Conservation (phyloP, 1,140 invertebrate species). For the Bemisia tabaci region DNA sequence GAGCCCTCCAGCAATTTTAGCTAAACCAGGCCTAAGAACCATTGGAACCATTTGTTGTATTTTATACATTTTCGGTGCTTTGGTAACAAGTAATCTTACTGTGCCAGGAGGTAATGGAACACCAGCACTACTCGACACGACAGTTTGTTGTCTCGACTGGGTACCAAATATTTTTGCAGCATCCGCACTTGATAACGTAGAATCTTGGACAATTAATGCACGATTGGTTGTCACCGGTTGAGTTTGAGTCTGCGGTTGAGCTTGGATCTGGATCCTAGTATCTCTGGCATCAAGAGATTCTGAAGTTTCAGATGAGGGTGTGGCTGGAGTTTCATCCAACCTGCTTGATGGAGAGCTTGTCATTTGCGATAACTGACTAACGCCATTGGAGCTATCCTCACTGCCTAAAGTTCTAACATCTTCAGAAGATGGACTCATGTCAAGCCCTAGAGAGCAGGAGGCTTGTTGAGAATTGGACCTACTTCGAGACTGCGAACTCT, state of each 20-base stretch:
- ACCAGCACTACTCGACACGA: slow-evolving; percentile 20
- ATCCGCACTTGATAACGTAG: slow-evolving; percentile 21
- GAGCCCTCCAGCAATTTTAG: slow-evolving; percentile 20
- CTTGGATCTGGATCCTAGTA: neutral
- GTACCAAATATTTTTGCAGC: slow-evolving; percentile 17
- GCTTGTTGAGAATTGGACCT: slow-evolving; percentile 37
- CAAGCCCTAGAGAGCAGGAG: slow-evolving; percentile 25
- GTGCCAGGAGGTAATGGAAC: slow-evolving; percentile 22
- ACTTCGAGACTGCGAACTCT: slow-evolving; percentile 43
- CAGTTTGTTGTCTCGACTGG: slow-evolving; percentile 19
- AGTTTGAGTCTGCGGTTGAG: neutral
- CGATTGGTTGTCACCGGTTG: slow-evolving; percentile 19
- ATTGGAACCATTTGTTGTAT: slow-evolving; percentile 23
- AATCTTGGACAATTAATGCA: slow-evolving; percentile 36
- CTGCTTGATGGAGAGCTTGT: slow-evolving; percentile 28
- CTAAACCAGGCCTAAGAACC: slow-evolving; percentile 17
- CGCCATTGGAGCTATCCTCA: slow-evolving; percentile 25
- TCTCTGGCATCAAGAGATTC: slow-evolving; percentile 19
- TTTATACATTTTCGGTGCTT: slow-evolving; percentile 24
- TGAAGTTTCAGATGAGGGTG: slow-evolving; percentile 18
- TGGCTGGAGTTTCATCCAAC: slow-evolving; percentile 18
- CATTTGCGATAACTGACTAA: slow-evolving; percentile 31
- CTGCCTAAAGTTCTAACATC: slow-evolving; percentile 22
- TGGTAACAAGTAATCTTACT: slow-evolving; percentile 22
- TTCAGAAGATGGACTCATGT: slow-evolving; percentile 24